These are phyloP conservation scores for Larimichthys crocea DNA, from an alignment of 2,113 vertebrate species.

Conservation along the genomic window DNA sequence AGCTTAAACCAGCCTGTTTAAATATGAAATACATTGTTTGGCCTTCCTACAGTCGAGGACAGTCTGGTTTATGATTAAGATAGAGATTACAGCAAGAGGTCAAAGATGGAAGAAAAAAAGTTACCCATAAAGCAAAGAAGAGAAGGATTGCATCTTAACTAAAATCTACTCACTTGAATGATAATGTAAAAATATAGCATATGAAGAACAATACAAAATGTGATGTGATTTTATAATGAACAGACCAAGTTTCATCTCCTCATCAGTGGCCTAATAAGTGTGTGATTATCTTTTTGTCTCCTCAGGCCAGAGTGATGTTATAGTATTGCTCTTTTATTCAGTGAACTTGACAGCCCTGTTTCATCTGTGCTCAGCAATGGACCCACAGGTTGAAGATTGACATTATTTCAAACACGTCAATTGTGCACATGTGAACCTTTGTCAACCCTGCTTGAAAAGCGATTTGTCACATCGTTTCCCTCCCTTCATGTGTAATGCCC, in stretches of 20 bases:
- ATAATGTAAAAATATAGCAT: neutral
- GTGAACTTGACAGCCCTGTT: neutral
- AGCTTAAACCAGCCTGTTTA: slow-evolving; percentile 22
- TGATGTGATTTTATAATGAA: slow-evolving; percentile 34
- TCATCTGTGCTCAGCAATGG: slow-evolving; percentile 13
- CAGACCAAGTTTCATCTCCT: slow-evolving; percentile 20
- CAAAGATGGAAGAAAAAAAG: slow-evolving; percentile 12
- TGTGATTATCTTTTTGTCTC: slow-evolving; percentile 45
- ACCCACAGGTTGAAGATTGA: slow-evolving; percentile 3
- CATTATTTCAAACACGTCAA: slow-evolving; percentile 10
- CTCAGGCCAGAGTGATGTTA: slow-evolving; percentile 10
- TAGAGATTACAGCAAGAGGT: neutral
- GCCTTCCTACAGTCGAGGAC: slow-evolving; percentile 4
- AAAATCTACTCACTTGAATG: neutral
- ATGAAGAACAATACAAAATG: slow-evolving; percentile 2
- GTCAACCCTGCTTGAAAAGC: slow-evolving; percentile 4
- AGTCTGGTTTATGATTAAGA: slow-evolving; percentile 7
- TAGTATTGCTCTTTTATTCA: slow-evolving; percentile 26
- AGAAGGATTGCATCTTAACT: neutral
- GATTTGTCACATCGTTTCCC: neutral
- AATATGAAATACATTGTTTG: slow-evolving; percentile 20
- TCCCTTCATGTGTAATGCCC: neutral
- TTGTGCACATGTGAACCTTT: neutral
- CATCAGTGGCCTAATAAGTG: slow-evolving; percentile 26
- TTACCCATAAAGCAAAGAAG: neutral